A percentile compares a stretch with the other conserved stretches of the same genome.
Conservation (phyloP, 2,113 vertebrate species). For the Strigops habroptila region DNA sequence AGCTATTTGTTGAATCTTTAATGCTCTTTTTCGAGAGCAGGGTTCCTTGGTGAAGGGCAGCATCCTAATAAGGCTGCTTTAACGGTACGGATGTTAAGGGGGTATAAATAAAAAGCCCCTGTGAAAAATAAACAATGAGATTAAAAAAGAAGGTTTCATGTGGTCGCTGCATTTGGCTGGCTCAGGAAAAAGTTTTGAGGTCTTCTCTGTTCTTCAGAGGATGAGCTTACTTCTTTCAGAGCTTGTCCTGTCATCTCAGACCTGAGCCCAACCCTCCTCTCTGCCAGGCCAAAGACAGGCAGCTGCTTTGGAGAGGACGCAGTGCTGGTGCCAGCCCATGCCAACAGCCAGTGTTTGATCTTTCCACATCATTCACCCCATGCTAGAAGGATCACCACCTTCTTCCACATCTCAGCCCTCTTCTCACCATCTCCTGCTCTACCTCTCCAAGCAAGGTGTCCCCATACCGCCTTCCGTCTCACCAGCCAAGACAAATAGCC, state of each 20-base stretch:
- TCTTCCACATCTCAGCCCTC: not conserved
- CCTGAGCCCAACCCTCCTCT: not conserved
- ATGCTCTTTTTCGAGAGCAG: conserved; percentile 59
- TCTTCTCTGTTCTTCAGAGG: not conserved
- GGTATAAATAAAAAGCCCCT: conserved; percentile 48
- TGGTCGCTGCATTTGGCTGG: not conserved
- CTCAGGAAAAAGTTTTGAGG: not conserved
- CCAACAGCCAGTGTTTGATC: not conserved
- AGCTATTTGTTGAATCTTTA: conserved; percentile 68
- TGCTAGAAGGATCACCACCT: not conserved
- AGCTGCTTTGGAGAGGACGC: not conserved
- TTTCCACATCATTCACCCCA: not conserved
- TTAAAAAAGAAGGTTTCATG: not conserved
- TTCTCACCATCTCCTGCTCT: not conserved
- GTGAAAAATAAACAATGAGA: conserved; percentile 28
- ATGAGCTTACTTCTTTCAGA: not conserved
- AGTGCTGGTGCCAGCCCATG: fast-evolving
- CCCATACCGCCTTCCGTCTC: not conserved
- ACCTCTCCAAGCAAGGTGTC: not conserved
- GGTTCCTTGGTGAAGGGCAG: conserved; percentile 55
- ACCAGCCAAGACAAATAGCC: not conserved
- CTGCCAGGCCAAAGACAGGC: not conserved
- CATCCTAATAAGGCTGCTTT: conserved; percentile 61
- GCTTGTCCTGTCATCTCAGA: not conserved
- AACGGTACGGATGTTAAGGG: conserved; percentile 41